These are phyloP conservation scores for Euphydryas editha DNA, from an alignment of 2,888 invertebrate genomes.

Conservation along the genomic window DNA sequence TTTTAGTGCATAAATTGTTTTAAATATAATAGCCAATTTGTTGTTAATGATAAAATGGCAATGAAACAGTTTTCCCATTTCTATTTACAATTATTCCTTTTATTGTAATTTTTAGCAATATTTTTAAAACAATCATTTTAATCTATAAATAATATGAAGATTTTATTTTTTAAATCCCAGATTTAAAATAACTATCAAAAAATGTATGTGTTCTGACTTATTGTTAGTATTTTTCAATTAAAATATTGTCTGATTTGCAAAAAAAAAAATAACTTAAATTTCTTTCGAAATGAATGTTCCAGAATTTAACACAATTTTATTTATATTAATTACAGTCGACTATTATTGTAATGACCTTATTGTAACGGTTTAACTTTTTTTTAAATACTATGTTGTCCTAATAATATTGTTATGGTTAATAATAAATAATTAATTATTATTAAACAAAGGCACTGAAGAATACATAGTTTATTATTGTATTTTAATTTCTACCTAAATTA, in stretches of 20 bases:
- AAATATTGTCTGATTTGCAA: neutral
- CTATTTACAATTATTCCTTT: neutral
- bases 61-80: neutral
- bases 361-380: slow-evolving; percentile 1
- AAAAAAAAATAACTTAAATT: neutral
- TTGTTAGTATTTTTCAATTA: neutral
- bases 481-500: slow-evolving; percentile 49
- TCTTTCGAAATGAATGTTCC: neutral
- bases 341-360: neutral
- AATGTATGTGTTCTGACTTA: neutral
- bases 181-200: too few species aligned
- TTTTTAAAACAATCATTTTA: neutral
- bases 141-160: too few species aligned
- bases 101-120: too few species aligned
- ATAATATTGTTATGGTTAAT: slow-evolving; percentile 21
- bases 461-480: slow-evolving; percentile 43
- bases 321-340: neutral
- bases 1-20: slow-evolving; percentile 42
- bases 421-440: slow-evolving; percentile 13
- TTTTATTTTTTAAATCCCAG: too few species aligned
- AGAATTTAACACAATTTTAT: neutral
- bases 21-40: slow-evolving; percentile 29
- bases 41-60: slow-evolving; percentile 33
- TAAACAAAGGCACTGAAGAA: slow-evolving; percentile 12
- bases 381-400: slow-evolving; percentile 3